Evolutionary conservation across 2,888 invertebrate species (phyloP).

Genomic region (Agonopterix alstromeriana): DNA sequence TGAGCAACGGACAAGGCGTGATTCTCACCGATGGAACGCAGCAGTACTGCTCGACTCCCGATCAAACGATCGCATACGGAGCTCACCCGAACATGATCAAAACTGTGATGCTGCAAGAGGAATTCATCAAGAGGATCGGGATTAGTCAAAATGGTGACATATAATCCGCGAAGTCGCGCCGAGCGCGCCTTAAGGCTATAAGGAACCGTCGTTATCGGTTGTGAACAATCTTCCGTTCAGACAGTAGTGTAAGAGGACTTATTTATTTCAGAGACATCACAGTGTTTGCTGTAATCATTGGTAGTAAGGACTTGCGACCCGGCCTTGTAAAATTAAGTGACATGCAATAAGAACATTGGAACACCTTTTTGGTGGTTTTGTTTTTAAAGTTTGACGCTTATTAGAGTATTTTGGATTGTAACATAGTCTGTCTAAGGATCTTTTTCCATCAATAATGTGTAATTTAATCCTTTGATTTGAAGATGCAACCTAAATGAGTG

Average conservation of each 20-base stretch:
- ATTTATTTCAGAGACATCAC: conserved; percentile 71
- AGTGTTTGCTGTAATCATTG: conserved; percentile 36
- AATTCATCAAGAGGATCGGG: conserved; percentile 72
- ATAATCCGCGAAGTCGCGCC: conserved; percentile 70
- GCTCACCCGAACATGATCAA: conserved; percentile 69
- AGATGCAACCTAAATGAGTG: too few relatives aligned
- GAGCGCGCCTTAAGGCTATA: conserved; percentile 70
- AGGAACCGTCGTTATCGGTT: conserved; percentile 72
- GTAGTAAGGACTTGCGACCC: conserved; percentile 13
- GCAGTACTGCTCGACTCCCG: conserved; percentile 60
- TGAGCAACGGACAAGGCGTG: conserved; percentile 62
- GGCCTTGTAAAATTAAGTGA: conserved; percentile 46
- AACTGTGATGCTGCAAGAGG: conserved; percentile 72
- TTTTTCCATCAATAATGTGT: not conserved
- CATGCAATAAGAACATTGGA: conserved; percentile 31
- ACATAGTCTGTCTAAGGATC: not conserved
- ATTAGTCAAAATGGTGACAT: conserved; percentile 74
- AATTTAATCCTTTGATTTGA: too few relatives aligned
- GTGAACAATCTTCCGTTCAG: conserved; percentile 69
- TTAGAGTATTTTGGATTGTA: conserved; percentile 31
- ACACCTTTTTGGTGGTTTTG: conserved; percentile 38
- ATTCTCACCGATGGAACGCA: conserved; percentile 59
- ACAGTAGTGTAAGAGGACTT: conserved; percentile 70
- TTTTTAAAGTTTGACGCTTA: conserved; percentile 49
- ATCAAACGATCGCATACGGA: conserved; percentile 53